These are phyloP conservation scores for Tigriopus californicus DNA, from an alignment of 2,888 invertebrate genomes.

Conservation along the genomic window DNA sequence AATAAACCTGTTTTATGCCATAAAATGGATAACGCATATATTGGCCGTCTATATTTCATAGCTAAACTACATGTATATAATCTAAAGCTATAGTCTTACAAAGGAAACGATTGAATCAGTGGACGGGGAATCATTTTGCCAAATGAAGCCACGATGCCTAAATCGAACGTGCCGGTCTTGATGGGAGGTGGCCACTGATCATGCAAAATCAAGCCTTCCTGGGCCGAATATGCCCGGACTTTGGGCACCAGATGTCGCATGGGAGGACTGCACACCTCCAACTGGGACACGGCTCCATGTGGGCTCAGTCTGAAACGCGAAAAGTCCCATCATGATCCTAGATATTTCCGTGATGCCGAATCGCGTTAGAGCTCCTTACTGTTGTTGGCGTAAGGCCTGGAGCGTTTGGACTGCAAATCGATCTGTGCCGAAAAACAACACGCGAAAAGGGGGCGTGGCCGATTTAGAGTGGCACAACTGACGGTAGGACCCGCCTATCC, in stretches of 20 bases:
- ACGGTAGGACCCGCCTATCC: no score
- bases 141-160: slow-evolving; percentile 83
- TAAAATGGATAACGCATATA: no score
- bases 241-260: not conserved
- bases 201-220: not conserved
- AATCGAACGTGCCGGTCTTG: slow-evolving; percentile 40
- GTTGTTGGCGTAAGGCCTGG: slow-evolving; percentile 26
- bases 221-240: not conserved
- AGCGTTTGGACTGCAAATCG: slow-evolving; percentile 57
- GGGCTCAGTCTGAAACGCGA: no score
- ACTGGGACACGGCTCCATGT: not conserved
- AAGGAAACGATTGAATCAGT: slow-evolving; percentile 53
- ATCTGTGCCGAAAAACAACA: slow-evolving; percentile 75
- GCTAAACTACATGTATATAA: no score
- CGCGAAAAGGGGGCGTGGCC: slow-evolving; percentile 24
- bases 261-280: not conserved
- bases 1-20: no score
- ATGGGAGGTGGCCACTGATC: not conserved
- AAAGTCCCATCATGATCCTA: no score
- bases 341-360: no score
- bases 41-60: no score
- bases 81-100: no score
- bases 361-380: no score
- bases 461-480: no score
- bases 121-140: slow-evolving; percentile 65